These are phyloP conservation scores for Heteractis magnifica DNA, from an alignment of 92 coral and sea anemone genomes.

Conservation along the genomic window DNA sequence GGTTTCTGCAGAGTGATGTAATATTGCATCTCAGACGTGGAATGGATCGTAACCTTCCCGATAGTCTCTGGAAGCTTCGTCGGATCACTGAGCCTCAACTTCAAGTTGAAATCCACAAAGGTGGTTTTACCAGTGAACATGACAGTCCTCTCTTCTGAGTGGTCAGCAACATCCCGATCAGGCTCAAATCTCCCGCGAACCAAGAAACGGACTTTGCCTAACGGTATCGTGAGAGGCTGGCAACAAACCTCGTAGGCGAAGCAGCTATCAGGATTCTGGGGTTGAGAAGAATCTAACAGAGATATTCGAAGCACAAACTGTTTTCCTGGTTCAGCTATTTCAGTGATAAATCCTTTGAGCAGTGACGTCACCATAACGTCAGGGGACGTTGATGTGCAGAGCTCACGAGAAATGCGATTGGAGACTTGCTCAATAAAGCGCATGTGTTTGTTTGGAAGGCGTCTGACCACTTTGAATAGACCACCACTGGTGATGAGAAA, in stretches of 20 bases:
- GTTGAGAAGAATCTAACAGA: conserved; percentile 64
- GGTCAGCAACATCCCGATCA: conserved; percentile 85
- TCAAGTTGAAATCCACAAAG: conserved; percentile 79
- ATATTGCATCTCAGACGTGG: conserved; percentile 58
- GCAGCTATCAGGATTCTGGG: conserved; percentile 69
- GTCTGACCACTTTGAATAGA: conserved; percentile 71
- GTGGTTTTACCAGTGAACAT: conserved; percentile 78
- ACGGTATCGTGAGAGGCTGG: conserved; percentile 65
- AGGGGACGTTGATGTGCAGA: conserved; percentile 44
- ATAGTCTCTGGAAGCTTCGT: conserved; percentile 79
- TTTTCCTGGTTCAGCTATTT: conserved; percentile 85
- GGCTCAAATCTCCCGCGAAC: conserved; percentile 87
- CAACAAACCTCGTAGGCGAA: conserved; percentile 65
- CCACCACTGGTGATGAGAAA: conserved; percentile 83
- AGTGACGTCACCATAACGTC: conserved; percentile 61
- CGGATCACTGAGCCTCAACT: conserved; percentile 83
- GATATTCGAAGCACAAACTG: conserved; percentile 81
- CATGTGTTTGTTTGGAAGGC: conserved; percentile 57
- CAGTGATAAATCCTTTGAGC: conserved; percentile 66
- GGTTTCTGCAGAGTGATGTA: conserved; percentile 73
- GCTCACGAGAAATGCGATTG: conserved; percentile 59
- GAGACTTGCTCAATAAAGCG: conserved; percentile 65
- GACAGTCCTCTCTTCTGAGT: conserved; percentile 70
- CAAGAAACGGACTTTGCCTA: conserved; percentile 73
- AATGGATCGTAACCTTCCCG: conserved; percentile 74